Evolutionary conservation across 1,140 invertebrate genomes (phyloP), one percentile per base, ranked within the genome.

Genomic region (Eupristina koningsbergeri): DNA sequence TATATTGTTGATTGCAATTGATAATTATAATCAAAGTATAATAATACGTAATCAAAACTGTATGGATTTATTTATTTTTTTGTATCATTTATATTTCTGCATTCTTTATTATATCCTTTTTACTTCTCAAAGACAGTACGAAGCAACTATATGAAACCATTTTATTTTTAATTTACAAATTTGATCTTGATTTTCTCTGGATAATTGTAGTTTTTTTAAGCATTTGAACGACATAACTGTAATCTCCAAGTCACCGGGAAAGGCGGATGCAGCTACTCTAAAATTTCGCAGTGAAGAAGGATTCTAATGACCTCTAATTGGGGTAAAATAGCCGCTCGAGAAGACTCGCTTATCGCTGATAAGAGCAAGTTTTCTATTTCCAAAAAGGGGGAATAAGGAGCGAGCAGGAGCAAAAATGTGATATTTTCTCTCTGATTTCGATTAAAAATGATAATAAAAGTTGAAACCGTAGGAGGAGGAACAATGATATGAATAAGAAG

Each of bases 291-390:
- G 8, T 6, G 67, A 71, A 36, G 17, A 71, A 41, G 22, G 67
- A 71, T 71, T 71, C 39, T 41, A 71, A 71, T 9, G 67, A 67
- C 31, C 15, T 41, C 36, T 71, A 71, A 71, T 71, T 71, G 67
- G 67, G 26, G 26, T 71, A 19, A 71, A 71, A 71, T 41, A 71
- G 67, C 19, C 67, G 39, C 67, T 71, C 36, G 67, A 41, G 67
- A 71, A 31, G 17, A 67, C 64, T 34, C 29, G 67, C 39, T 71
- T 41, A 41, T 71, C 36, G 67, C 67, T 41, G 67, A 71, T 41
- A 71, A 71, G 67, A 34, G 34, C 67, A 71, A 69, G 67, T 41
- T 71, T 71, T 71, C n/a, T 36, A 1, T 71, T 71, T 36, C 53
- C 19, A 22, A 26, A 58, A 58, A 58, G 1, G 61, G 29, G 29